Percentiles rank a stretch among this genome's conserved stretches.
These are phyloP conservation scores for Luidia sarsii DNA, from an alignment of 53 echinoderm and acorn worm species.

Conservation along the genomic window DNA sequence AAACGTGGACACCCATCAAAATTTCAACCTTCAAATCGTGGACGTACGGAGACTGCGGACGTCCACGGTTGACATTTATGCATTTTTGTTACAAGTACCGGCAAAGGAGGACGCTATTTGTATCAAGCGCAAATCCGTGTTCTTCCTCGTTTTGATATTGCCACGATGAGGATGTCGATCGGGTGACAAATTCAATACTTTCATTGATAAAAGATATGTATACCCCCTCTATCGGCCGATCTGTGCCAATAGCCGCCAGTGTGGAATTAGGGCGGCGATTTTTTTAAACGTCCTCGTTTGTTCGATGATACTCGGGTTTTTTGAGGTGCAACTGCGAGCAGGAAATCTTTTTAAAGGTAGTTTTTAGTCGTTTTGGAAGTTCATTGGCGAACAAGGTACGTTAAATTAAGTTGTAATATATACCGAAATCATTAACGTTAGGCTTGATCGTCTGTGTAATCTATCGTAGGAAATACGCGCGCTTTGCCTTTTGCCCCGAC, in stretches of 20 bases:
- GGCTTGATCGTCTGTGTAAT: too few species aligned
- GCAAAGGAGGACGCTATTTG: constrained; percentile 16
- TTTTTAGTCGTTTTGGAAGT: neutral
- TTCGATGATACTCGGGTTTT: neutral
- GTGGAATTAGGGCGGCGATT: neutral
- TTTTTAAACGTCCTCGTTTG: neutral
- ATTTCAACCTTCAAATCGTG: constrained; percentile 25
- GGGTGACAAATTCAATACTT: constrained; percentile 6
- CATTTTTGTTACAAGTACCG: constrained; percentile 12
- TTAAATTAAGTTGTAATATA: neutral
- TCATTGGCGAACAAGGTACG: neutral
- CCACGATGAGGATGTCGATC: neutral
- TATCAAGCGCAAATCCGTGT: neutral
- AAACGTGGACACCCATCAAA: constrained; percentile 25
- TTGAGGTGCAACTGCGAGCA: neutral
- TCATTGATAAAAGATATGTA: neutral
- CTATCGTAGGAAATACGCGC: too few species aligned
- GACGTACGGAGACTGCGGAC: constrained; percentile 9
- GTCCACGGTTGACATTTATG: constrained; percentile 13
- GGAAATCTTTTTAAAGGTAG: neutral
- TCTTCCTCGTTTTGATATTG: constrained; percentile 20
- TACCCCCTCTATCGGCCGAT: constrained; percentile 1
- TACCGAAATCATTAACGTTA: too few species aligned
- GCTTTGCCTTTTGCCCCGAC: neutral
- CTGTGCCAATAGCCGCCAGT: neutral